Evolutionary conservation across 2,888 invertebrate species (phyloP).

Genomic region (Odontocolon sp.): DNA sequence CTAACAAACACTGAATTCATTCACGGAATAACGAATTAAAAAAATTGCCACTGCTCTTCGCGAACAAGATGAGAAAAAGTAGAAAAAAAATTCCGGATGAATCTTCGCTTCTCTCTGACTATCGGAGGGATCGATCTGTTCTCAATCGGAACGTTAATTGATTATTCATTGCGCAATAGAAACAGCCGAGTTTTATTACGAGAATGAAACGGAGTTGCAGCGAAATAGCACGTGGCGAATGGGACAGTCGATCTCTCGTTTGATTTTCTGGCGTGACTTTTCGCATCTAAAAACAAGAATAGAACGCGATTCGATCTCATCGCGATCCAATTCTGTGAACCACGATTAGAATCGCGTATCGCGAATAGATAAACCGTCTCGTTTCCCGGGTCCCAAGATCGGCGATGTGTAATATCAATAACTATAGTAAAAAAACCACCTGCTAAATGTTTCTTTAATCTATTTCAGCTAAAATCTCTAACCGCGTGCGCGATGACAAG

Average conservation of each 20-base stretch:
- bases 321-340: conserved; percentile 19
- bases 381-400: no score
- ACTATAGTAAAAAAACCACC: neutral
- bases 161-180: conserved; percentile 41
- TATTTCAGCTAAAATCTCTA: neutral
- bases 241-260: neutral
- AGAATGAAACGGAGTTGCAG: neutral
- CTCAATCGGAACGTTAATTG: conserved; percentile 13
- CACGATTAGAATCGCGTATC: neutral
- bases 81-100: no score
- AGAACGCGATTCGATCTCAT: conserved; percentile 11
- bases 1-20: neutral
- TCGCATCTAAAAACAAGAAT: conserved; percentile 29
- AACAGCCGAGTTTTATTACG: neutral
- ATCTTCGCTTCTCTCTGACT: no score
- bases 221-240: conserved; percentile 32
- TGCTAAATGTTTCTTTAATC: neutral
- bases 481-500: neutral
- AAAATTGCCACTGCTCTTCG: neutral
- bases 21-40: no score
- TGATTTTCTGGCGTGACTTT: neutral
- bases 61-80: no score
- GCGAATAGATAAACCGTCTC: no score
- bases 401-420: no score
- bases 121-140: neutral